Conservation (phyloP, 2,888 invertebrate genomes). For the Notodonta dromedarius region DNA sequence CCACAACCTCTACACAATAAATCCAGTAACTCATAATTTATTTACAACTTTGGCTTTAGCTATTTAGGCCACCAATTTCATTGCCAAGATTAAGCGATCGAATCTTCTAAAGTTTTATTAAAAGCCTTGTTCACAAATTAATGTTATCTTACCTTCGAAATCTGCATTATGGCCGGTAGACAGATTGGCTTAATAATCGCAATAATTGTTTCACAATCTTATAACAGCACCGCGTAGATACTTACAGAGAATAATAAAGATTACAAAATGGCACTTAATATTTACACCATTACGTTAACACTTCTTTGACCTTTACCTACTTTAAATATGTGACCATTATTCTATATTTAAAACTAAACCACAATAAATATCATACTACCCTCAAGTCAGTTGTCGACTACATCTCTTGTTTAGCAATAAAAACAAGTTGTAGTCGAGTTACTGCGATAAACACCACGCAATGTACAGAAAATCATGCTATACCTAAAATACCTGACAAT, state of each 20-base stretch:
- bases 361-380: constrained; percentile 28
- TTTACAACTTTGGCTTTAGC: constrained; percentile 81
- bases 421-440: constrained; percentile 71
- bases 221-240: constrained; percentile 34
- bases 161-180: neutral
- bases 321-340: constrained; percentile 41
- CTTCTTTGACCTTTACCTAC: constrained; percentile 32
- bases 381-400: constrained; percentile 55
- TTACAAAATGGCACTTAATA: constrained; percentile 70
- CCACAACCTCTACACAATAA: constrained; percentile 63
- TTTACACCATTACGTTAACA: constrained; percentile 47
- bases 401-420: constrained; percentile 61
- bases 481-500: constrained; percentile 8
- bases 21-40: constrained; percentile 40
- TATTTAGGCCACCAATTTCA: constrained; percentile 40
- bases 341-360: constrained; percentile 33
- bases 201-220: constrained; percentile 26
- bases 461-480: constrained; percentile 53
- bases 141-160: neutral
- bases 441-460: constrained; percentile 42
- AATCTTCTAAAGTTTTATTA: neutral
- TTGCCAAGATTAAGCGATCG: constrained; percentile 8
- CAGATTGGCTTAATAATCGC: constrained; percentile 15
- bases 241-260: constrained; percentile 43
- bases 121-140: neutral